Evolutionary conservation across 2,888 invertebrate species (phyloP).

Genomic region (Andrena bucephala): DNA sequence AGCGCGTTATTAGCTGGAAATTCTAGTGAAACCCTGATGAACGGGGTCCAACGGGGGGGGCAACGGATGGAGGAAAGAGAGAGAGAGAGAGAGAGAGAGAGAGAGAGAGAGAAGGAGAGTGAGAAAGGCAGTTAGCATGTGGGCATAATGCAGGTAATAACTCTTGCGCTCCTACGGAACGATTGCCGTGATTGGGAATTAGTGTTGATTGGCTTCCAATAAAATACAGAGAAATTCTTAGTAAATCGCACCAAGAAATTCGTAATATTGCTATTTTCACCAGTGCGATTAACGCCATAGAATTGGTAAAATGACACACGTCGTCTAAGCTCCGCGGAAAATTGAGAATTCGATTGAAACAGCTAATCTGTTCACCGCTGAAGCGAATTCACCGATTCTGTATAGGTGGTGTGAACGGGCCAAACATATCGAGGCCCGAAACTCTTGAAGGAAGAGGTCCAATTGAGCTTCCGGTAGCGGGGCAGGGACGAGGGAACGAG

Average conservation of each 20-base stretch:
- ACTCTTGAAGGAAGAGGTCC: not conserved
- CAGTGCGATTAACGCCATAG: too few relatives aligned
- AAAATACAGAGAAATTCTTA: not conserved
- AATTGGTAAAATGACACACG: too few relatives aligned
- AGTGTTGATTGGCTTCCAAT: not conserved
- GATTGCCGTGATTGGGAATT: slow-evolving; percentile 5
- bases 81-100: not conserved
- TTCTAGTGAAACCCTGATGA: slow-evolving; percentile 57
- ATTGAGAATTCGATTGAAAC: too few relatives aligned
- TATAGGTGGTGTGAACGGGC: not conserved
- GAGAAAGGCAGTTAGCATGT: slow-evolving; percentile 12
- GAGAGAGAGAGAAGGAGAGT: not conserved
- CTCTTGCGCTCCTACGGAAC: not conserved
- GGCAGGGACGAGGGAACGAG: slow-evolving; percentile 16
- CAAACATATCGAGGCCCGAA: not conserved
- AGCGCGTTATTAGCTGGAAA: slow-evolving; percentile 63
- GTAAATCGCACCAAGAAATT: not conserved
- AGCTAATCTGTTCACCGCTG: not conserved
- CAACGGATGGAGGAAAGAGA: not conserved
- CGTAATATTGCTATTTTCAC: too few relatives aligned
- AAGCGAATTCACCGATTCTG: not conserved
- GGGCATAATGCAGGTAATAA: slow-evolving; percentile 41
- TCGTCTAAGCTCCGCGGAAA: too few relatives aligned
- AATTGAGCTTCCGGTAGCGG: slow-evolving; percentile 42
- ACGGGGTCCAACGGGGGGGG: slow-evolving; percentile 13